Conservation (phyloP, 2,888 invertebrate species). For the Ophonus ardosiacus region DNA sequence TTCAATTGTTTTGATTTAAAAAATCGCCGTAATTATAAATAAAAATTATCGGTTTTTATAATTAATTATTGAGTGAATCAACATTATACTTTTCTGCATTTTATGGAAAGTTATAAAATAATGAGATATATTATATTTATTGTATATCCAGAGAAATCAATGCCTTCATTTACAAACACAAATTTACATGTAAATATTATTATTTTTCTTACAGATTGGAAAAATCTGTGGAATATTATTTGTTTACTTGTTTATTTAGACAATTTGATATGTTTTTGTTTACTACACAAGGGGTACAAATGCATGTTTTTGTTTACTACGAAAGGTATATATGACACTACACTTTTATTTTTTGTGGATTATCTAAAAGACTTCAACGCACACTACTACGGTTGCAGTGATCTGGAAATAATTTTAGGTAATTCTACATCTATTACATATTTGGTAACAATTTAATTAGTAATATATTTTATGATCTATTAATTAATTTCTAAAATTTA, state of each 20-base stretch:
- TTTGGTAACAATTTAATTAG: too few relatives aligned
- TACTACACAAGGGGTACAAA: neutral
- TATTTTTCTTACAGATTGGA: neutral
- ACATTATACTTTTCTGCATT: constrained; percentile 7
- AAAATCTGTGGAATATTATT: neutral
- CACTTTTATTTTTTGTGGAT: too few relatives aligned
- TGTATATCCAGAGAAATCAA: neutral
- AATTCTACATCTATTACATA: too few relatives aligned
- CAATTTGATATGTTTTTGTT: neutral
- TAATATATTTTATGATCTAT: too few relatives aligned
- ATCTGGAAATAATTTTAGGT: too few relatives aligned
- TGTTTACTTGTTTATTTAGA: neutral
- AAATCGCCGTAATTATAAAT: constrained; percentile 8
- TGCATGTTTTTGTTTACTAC: neutral
- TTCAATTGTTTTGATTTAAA: constrained; percentile 17
- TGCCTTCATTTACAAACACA: neutral
- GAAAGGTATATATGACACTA: neutral
- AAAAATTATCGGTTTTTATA: constrained; percentile 28
- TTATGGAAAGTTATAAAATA: constrained; percentile 13
- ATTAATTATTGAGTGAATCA: constrained; percentile 16
- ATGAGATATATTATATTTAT: constrained; percentile 2
- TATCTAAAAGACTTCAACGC: too few relatives aligned
- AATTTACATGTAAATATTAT: neutral
- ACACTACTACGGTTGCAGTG: too few relatives aligned
- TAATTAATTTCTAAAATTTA: too few relatives aligned